Conservation (phyloP, 2,888 invertebrate genomes). For the Crioceris asparagi region DNA sequence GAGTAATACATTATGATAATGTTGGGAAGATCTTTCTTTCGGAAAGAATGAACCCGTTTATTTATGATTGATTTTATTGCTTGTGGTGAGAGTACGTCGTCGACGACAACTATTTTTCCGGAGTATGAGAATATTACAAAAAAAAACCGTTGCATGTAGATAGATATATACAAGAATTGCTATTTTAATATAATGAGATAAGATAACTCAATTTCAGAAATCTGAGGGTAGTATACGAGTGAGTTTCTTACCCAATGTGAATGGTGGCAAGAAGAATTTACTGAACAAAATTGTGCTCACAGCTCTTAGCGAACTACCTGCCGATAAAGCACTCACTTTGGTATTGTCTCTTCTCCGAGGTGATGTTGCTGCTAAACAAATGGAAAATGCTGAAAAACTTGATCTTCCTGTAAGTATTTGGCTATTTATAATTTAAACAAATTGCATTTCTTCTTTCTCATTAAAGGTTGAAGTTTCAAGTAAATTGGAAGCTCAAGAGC, state of each 20-base stretch:
- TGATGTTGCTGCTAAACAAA: constrained; percentile 35
- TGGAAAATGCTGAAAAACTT: constrained; percentile 38
- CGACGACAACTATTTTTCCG: too few species aligned
- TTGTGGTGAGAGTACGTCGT: too few species aligned
- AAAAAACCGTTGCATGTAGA: too few species aligned
- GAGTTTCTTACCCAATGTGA: constrained; percentile 61
- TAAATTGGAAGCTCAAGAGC: constrained; percentile 48
- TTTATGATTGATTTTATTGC: too few species aligned
- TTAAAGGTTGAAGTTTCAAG: constrained; percentile 23
- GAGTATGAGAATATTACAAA: too few species aligned
- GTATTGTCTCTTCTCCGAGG: constrained; percentile 48
- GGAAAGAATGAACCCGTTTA: too few species aligned
- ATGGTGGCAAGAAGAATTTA: constrained; percentile 44
- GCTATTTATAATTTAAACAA: neutral
- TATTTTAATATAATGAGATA: too few species aligned
- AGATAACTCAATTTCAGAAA: too few species aligned
- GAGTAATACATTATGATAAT: too few species aligned
- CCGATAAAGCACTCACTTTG: constrained; percentile 48
- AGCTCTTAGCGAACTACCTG: constrained; percentile 49
- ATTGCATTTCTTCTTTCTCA: neutral
- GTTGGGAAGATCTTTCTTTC: too few species aligned
- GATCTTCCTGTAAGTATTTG: constrained; percentile 44
- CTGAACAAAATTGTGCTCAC: constrained; percentile 62
- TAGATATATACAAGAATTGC: too few species aligned
- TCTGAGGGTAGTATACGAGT: constrained; percentile 58